Evolutionary conservation across 2,113 vertebrate species (phyloP).

Genomic region (Anguilla japonica): DNA sequence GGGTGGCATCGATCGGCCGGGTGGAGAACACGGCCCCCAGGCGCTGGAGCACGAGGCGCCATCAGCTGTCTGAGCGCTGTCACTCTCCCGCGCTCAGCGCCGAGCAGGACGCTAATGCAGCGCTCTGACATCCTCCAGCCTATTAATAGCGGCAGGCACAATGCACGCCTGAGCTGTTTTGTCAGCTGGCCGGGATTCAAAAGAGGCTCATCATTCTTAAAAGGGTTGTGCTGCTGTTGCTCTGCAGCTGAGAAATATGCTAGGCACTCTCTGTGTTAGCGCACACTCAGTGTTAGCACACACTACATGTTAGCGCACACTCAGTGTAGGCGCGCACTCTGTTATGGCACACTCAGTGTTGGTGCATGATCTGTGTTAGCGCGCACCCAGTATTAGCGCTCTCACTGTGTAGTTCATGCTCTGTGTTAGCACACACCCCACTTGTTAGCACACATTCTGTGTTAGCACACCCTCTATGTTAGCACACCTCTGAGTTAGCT

Average conservation of each 20-base stretch:
- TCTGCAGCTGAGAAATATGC: background rate
- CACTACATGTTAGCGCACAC: too few species aligned
- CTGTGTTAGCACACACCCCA: too few species aligned
- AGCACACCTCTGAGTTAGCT: too few species aligned
- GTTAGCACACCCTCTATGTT: too few species aligned
- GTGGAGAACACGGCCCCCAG: background rate
- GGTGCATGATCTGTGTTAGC: too few species aligned
- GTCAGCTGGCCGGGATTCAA: background rate
- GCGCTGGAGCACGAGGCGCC: background rate
- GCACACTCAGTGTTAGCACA: too few species aligned
- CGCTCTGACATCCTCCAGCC: background rate
- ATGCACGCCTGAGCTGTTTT: background rate
- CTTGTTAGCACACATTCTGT: too few species aligned
- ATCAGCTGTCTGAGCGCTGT: background rate
- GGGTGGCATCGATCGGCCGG: background rate
- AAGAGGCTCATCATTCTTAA: constrained; percentile 1
- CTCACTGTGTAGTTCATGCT: too few species aligned
- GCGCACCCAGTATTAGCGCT: too few species aligned
- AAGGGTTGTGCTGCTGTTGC: background rate
- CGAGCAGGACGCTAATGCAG: background rate
- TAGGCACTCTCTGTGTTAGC: too few species aligned
- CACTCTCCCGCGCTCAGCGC: background rate
- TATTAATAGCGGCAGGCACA: constrained; percentile 1
- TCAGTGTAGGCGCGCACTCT: too few species aligned
- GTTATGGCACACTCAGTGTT: too few species aligned